These are phyloP conservation scores for Seriola quinqueradiata DNA, from an alignment of 2,113 vertebrate genomes.

Conservation along the genomic window DNA sequence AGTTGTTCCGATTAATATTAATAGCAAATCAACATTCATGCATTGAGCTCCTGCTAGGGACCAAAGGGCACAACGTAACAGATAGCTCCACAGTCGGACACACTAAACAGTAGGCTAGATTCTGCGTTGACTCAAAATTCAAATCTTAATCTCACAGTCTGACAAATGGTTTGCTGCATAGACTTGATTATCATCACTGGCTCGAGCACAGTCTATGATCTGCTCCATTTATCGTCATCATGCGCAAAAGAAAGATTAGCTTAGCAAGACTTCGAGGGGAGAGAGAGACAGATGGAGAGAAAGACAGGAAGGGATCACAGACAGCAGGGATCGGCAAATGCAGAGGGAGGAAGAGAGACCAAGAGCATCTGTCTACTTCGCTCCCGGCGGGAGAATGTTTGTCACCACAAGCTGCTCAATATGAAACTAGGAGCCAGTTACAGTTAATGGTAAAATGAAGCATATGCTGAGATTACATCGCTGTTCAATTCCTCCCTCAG, in stretches of 20 bases:
- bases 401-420: conserved; percentile 65
- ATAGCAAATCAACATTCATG: conserved; percentile 29
- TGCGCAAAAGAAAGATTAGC: conserved; percentile 13
- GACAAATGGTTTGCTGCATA: conserved; percentile 6
- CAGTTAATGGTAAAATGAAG: conserved; percentile 70
- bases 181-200: conserved; percentile 9
- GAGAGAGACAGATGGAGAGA: conserved; percentile 3
- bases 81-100: background rate
- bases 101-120: background rate
- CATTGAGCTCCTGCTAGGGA: background rate
- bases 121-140: conserved; percentile 6
- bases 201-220: conserved; percentile 10
- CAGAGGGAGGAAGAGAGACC: conserved; percentile 26
- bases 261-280: background rate
- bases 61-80: conserved; percentile 19
- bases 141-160: conserved; percentile 16
- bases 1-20: conserved; percentile 27
- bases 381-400: conserved; percentile 57
- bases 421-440: conserved; percentile 61
- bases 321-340: conserved; percentile 38
- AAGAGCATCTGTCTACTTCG: conserved; percentile 52
- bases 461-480: conserved; percentile 39
- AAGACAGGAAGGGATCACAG: conserved; percentile 4
- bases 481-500: conserved; percentile 26
- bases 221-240: conserved; percentile 23